Conservation (phyloP, 2,797 vertebrate species). For the Crocodylus rhombifer region DNA sequence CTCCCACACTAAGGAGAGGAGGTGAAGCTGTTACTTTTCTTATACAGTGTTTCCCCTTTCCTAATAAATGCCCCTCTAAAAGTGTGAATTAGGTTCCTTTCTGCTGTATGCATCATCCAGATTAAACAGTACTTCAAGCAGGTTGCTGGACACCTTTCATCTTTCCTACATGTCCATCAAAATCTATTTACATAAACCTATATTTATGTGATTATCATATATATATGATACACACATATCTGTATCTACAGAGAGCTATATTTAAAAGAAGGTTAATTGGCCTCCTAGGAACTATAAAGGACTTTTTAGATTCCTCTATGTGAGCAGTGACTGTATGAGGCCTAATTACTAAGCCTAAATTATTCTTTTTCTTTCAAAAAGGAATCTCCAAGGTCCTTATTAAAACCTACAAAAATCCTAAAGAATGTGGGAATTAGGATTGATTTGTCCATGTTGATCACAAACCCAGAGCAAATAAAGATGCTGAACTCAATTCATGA, state of each 20-base stretch:
- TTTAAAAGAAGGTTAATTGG: slow-evolving; percentile 75
- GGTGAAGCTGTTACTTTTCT: background rate
- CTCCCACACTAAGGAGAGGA: background rate
- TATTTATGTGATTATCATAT: slow-evolving; percentile 21
- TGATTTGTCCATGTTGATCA: slow-evolving; percentile 38
- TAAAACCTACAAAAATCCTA: slow-evolving; percentile 73
- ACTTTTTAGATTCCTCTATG: slow-evolving; percentile 67
- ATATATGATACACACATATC: background rate
- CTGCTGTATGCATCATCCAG: background rate
- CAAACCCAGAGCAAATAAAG: slow-evolving; percentile 56
- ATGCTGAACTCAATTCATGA: slow-evolving; percentile 4
- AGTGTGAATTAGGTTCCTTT: background rate
- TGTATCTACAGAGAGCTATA: slow-evolving; percentile 44
- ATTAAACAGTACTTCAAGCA: background rate
- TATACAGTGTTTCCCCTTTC: background rate
- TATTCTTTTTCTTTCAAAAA: slow-evolving; percentile 50
- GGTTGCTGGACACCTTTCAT: background rate
- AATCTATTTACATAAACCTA: slow-evolving; percentile 42
- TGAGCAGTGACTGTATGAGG: slow-evolving; percentile 44
- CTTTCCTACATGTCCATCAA: background rate
- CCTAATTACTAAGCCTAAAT: slow-evolving; percentile 73
- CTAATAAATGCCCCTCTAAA: background rate
- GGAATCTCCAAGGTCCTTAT: slow-evolving; percentile 81
- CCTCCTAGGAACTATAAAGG: slow-evolving; percentile 62
- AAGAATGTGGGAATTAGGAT: slow-evolving; percentile 53